Evolutionary conservation across 2,797 vertebrate species (phyloP).

Genomic region (Botia kubotai): DNA sequence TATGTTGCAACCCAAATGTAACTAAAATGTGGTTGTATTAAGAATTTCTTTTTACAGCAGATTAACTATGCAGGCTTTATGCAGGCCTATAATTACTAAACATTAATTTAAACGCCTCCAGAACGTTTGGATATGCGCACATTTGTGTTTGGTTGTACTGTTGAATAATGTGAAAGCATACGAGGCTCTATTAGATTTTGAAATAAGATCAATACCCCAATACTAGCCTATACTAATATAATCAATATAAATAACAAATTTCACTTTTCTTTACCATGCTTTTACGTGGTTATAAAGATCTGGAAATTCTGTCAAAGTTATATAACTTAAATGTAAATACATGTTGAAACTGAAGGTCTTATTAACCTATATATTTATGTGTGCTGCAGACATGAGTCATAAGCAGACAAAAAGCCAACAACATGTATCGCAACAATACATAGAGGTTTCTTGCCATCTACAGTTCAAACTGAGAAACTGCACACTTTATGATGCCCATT

Average conservation of each 20-base stretch:
- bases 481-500: background rate
- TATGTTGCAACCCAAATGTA: too few species aligned
- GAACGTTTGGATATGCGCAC: background rate
- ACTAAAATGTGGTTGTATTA: background rate
- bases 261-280: background rate
- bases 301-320: too few species aligned
- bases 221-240: background rate
- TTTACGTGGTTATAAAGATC: background rate
- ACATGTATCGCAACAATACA: background rate
- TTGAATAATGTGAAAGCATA: background rate
- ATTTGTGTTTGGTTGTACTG: background rate
- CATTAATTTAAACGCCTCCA: background rate
- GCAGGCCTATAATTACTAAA: background rate
- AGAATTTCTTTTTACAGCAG: background rate
- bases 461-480: background rate
- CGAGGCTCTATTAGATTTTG: background rate
- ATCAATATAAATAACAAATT: background rate
- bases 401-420: background rate
- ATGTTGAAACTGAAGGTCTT: background rate
- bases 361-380: constrained; percentile 13
- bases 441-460: constrained; percentile 30
- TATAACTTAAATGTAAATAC: background rate
- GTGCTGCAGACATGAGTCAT: constrained; percentile 43
- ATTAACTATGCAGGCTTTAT: background rate
- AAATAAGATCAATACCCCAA: background rate